These are phyloP conservation scores for Latrodectus geometricus DNA, from an alignment of 1,140 invertebrate species.

Conservation along the genomic window DNA sequence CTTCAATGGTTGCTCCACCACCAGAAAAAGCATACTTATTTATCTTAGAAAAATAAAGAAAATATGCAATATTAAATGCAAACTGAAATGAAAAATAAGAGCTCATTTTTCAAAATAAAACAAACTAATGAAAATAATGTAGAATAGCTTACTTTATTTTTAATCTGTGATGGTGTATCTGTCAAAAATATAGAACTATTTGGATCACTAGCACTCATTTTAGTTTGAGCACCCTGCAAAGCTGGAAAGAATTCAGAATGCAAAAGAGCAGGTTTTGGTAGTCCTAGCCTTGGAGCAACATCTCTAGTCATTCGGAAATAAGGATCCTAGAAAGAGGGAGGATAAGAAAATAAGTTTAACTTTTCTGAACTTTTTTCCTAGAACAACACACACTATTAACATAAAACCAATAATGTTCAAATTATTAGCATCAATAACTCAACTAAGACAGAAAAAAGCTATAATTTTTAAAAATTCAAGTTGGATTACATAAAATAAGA, in stretches of 20 bases:
- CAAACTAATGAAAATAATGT: too few relatives aligned
- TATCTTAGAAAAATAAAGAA: constrained; percentile 74
- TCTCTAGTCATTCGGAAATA: constrained; percentile 99
- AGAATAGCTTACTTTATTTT: constrained; percentile 82
- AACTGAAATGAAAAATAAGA: background rate
- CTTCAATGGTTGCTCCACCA: constrained; percentile 91
- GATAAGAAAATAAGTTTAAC: too few relatives aligned
- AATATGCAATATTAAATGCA: background rate
- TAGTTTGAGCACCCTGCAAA: constrained; percentile 94
- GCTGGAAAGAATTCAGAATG: constrained; percentile 97
- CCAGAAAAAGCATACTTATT: constrained; percentile 99
- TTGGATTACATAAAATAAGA: too few relatives aligned
- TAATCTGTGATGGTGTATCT: constrained; percentile 96
- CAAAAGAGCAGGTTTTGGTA: constrained; percentile 91
- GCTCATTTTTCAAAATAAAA: too few relatives aligned
- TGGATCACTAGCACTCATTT: constrained; percentile 97
- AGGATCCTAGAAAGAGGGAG: constrained; percentile 79
- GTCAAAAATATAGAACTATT: constrained; percentile 96
- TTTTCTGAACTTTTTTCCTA: too few relatives aligned
- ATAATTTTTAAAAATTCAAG: too few relatives aligned
- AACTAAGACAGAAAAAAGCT: too few relatives aligned
- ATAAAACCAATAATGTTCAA: too few relatives aligned
- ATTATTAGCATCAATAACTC: too few relatives aligned
- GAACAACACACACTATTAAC: too few relatives aligned
- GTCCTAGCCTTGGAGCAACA: constrained; percentile 89